Percentiles rank a stretch among this genome's conserved stretches.
Evolutionary conservation across 2,888 invertebrate species (phyloP).

Genomic region (Cenopis cana): DNA sequence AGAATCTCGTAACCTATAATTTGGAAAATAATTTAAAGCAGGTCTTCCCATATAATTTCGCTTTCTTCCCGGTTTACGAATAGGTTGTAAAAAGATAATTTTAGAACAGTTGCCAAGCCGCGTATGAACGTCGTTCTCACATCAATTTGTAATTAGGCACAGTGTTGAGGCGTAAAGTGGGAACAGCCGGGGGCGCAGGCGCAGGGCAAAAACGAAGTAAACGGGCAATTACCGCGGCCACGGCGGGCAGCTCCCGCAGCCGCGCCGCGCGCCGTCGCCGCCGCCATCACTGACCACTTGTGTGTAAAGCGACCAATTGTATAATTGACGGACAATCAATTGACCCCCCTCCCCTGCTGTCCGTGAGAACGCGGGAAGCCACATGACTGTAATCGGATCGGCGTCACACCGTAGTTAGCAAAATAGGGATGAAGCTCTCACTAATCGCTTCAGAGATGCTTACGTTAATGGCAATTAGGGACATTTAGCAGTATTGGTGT

Average conservation of each 20-base stretch:
- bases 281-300: conserved; percentile 51
- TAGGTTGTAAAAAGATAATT: conserved; percentile 33
- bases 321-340: conserved; percentile 71
- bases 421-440: conserved; percentile 39
- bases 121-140: conserved; percentile 41
- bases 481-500: conserved; percentile 16
- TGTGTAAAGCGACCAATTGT: conserved; percentile 66
- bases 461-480: conserved; percentile 35
- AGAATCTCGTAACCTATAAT: conserved; percentile 30
- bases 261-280: conserved; percentile 20
- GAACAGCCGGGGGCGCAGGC: conserved; percentile 50
- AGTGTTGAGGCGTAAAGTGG: conserved; percentile 51
- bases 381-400: conserved; percentile 33
- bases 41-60: conserved; percentile 37
- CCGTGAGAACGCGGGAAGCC: conserved; percentile 46
- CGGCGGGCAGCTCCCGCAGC: conserved; percentile 23
- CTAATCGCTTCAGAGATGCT: conserved; percentile 39
- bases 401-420: conserved; percentile 24
- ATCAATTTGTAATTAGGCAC: conserved; percentile 52
- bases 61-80: conserved; percentile 32
- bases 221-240: conserved; percentile 43
- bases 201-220: conserved; percentile 48
- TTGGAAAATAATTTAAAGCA: conserved; percentile 34
- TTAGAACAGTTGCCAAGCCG: conserved; percentile 25
- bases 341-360: conserved; percentile 50